These are phyloP conservation scores for Otus sunia DNA, from an alignment of 2,113 vertebrate genomes.

Conservation along the genomic window DNA sequence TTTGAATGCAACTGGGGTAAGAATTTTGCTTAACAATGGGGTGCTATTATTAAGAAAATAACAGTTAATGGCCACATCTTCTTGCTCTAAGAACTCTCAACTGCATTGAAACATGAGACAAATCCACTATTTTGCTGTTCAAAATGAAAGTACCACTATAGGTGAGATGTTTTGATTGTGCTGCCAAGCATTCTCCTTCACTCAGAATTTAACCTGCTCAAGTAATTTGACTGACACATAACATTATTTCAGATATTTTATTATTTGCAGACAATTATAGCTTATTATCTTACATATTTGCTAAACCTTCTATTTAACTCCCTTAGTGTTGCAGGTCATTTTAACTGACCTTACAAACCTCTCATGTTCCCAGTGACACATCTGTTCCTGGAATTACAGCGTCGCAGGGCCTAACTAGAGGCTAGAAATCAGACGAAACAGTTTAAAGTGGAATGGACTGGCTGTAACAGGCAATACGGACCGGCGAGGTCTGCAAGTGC, in stretches of 20 bases:
- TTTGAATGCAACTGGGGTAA: constrained; percentile 17
- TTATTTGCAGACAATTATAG: background rate
- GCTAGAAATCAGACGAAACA: background rate
- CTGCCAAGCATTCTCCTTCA: background rate
- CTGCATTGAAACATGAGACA: background rate
- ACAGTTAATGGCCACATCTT: constrained; percentile 50
- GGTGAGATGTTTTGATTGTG: constrained; percentile 19
- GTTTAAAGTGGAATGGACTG: background rate
- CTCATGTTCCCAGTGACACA: background rate
- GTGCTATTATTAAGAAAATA: constrained; percentile 60
- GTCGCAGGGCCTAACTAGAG: background rate
- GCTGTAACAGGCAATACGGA: background rate
- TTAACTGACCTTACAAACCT: background rate
- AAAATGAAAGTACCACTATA: background rate
- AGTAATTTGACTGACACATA: background rate
- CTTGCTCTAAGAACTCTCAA: constrained; percentile 34
- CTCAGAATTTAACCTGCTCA: background rate
- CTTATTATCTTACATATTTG: background rate
- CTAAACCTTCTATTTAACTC: background rate
- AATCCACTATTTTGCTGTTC: constrained; percentile 10
- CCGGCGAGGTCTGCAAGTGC: background rate
- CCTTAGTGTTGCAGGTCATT: background rate
- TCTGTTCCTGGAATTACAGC: background rate
- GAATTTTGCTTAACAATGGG: constrained; percentile 45
- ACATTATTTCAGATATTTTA: background rate